Conservation (phyloP, 2,888 invertebrate genomes). For the Muschampia plurimacula region DNA sequence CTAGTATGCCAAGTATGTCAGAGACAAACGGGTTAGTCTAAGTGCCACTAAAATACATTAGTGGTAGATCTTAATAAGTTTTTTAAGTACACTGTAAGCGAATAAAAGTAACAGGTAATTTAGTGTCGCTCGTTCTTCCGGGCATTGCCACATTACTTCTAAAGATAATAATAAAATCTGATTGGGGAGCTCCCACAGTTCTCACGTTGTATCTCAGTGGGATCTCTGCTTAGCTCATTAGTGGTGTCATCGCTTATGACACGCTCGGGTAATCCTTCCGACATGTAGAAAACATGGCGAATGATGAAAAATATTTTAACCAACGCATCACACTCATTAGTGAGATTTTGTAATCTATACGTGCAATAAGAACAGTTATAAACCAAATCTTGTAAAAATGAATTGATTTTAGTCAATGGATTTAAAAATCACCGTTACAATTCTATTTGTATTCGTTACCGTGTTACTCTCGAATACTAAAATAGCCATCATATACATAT, state of each 20-base stretch:
- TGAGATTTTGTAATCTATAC: neutral
- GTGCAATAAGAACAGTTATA: too few species aligned
- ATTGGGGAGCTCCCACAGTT: slow-evolving; percentile 2
- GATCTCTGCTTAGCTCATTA: slow-evolving; percentile 29
- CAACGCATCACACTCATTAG: neutral
- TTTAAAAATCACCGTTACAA: too few species aligned
- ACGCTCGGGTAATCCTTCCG: slow-evolving; percentile 14
- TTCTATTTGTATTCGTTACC: too few species aligned
- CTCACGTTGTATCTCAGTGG: slow-evolving; percentile 21
- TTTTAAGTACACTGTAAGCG: too few species aligned
- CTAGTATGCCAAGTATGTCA: too few species aligned
- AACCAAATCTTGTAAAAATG: too few species aligned
- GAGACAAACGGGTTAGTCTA: too few species aligned
- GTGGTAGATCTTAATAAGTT: neutral
- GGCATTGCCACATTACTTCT: neutral
- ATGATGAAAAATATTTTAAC: neutral
- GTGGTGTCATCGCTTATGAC: slow-evolving; percentile 18
- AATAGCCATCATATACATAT: too few species aligned
- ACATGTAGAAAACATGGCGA: slow-evolving; percentile 3
- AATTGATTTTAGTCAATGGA: too few species aligned
- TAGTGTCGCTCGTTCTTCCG: neutral
- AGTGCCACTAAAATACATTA: neutral
- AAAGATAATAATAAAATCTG: neutral
- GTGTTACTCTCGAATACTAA: too few species aligned
- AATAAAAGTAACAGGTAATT: neutral